Conservation (phyloP, 2,113 vertebrate genomes). For the Calyptomena viridis region DNA sequence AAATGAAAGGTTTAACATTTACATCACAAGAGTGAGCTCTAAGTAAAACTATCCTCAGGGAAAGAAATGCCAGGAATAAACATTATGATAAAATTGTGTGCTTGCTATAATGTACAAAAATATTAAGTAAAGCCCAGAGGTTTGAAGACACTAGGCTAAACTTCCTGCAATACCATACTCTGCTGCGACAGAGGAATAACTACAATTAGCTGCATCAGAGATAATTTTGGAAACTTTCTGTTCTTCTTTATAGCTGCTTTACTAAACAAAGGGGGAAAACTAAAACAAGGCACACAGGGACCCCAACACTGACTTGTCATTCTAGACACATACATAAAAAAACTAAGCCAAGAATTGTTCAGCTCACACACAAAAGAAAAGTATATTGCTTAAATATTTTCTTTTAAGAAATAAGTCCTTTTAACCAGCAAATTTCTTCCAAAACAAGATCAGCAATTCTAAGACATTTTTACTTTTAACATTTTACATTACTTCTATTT, state of each 20-base stretch:
- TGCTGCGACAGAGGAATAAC: neutral
- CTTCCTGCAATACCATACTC: constrained; percentile 23
- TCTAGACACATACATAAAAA: neutral
- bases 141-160: constrained; percentile 12
- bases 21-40: constrained; percentile 90
- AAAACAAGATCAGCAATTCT: neutral
- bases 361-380: constrained; percentile 23
- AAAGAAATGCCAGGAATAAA: constrained; percentile 79
- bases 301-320: neutral
- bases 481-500: neutral
- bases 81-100: constrained; percentile 75
- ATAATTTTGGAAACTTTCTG: neutral
- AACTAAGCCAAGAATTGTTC: neutral
- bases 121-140: neutral
- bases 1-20: constrained; percentile 97
- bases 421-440: neutral
- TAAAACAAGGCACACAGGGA: neutral
- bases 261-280: neutral
- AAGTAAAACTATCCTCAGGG: constrained; percentile 80
- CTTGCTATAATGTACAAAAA: constrained; percentile 60
- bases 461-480: neutral
- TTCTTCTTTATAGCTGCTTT: neutral
- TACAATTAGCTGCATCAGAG: neutral
- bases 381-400: neutral
- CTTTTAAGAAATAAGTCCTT: neutral